These are phyloP conservation scores for Ceratitis capitata DNA, from an alignment of 1,140 invertebrate species.

Conservation along the genomic window DNA sequence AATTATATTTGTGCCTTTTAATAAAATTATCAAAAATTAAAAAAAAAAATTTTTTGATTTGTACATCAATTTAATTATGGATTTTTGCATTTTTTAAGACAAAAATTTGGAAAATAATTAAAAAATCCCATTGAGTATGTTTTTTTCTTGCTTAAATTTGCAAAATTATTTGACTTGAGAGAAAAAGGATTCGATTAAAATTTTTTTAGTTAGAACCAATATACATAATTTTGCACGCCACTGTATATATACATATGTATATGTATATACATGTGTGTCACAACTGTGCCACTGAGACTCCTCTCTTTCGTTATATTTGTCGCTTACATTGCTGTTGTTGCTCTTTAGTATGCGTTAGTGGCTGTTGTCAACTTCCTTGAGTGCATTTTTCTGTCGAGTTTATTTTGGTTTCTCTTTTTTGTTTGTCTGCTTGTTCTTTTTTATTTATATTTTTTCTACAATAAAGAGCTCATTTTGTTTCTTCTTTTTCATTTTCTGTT, in stretches of 20 bases:
- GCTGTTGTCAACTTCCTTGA: slow-evolving; percentile 20
- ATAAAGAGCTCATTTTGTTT: neutral
- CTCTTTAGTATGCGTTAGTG: slow-evolving; percentile 22
- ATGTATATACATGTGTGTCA: neutral
- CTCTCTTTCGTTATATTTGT: neutral
- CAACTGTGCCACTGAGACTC: neutral
- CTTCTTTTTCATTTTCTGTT: neutral
- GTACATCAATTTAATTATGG: no score
- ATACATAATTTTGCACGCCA: neutral
- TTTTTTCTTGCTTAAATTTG: no score
- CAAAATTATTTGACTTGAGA: no score
- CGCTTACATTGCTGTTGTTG: neutral
- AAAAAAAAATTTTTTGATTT: no score
- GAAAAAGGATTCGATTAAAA: no score
- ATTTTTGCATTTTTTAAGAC: no score
- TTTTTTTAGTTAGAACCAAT: no score
- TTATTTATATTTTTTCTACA: neutral
- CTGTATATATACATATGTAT: neutral
- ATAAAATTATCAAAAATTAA: no score
- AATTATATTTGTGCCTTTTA: no score
- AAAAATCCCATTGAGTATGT: no score
- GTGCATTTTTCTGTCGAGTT: slow-evolving; percentile 27
- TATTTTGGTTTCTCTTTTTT: neutral
- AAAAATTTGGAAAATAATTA: no score
- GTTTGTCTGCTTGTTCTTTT: neutral